phyloP scores from a whole-genome alignment of 1,140 invertebrate species.

The Capitella teleta region DNA sequence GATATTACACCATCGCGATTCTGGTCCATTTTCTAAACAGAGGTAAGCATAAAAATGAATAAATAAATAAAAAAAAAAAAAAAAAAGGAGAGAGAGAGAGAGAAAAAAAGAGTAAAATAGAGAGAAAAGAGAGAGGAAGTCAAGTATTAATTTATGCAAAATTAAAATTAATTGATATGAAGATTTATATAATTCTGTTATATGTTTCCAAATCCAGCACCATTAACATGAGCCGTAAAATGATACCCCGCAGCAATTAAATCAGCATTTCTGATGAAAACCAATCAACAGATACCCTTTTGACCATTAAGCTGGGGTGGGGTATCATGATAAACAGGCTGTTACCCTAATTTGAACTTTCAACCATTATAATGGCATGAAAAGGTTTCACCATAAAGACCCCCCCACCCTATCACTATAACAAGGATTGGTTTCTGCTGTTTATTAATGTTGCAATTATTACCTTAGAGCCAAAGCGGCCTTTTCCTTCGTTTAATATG shows the following conservation, averaged over 20 bases:
- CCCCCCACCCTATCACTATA: not conserved
- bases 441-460: not conserved
- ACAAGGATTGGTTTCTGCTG: not conserved
- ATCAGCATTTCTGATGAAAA: too few relatives aligned
- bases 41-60: constrained; percentile 3
- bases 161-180: not conserved
- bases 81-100: too few relatives aligned
- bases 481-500: not conserved
- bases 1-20: constrained; percentile 91
- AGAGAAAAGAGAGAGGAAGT: not conserved
- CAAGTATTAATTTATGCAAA: not conserved
- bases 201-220: not conserved
- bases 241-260: too few relatives aligned
- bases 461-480: too few relatives aligned
- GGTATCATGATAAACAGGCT: not conserved
- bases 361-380: not conserved
- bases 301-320: too few relatives aligned
- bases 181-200: not conserved
- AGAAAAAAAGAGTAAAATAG: too few relatives aligned
- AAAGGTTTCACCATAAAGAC: not conserved
- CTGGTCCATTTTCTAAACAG: constrained; percentile 68
- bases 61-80: too few relatives aligned
- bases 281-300: too few relatives aligned
- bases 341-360: not conserved
- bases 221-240: constrained; percentile 6